Evolutionary conservation across 2,888 invertebrate genomes (phyloP).

Genomic region (Eueremaeus valkanovi): DNA sequence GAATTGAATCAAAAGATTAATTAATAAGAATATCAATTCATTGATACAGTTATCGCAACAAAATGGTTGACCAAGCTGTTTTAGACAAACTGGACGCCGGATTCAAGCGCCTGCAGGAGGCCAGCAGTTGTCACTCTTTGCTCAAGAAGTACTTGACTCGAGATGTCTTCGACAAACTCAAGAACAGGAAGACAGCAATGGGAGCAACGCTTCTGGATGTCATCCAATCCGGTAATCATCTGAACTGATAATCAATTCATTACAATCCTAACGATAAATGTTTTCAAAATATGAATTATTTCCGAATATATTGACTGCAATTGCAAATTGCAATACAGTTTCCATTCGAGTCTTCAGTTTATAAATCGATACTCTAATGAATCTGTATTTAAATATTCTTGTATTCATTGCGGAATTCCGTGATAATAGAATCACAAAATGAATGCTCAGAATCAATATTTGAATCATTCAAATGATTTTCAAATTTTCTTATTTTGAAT

Average conservation of each 20-base stretch:
- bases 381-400: too few species aligned
- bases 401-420: too few species aligned
- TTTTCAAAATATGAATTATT: too few species aligned
- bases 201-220: slow-evolving; percentile 88
- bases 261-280: too few species aligned
- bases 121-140: slow-evolving; percentile 84
- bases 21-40: background rate
- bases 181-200: slow-evolving; percentile 88
- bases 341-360: too few species aligned
- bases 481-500: too few species aligned
- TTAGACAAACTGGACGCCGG: slow-evolving; percentile 87
- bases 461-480: too few species aligned
- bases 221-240: slow-evolving; percentile 79
- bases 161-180: slow-evolving; percentile 83
- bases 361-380: too few species aligned
- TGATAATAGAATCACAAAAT: too few species aligned
- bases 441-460: too few species aligned
- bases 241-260: background rate
- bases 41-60: slow-evolving; percentile 44
- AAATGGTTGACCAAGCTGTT: slow-evolving; percentile 86
- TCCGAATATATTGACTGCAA: too few species aligned
- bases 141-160: slow-evolving; percentile 91
- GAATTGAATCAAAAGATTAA: background rate
- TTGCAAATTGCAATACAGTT: too few species aligned
- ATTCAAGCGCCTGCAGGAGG: slow-evolving; percentile 76